Base-by-base conservation (phyloP, 2,797 vertebrate species). In the Peromyscus melanophrys region DNA sequence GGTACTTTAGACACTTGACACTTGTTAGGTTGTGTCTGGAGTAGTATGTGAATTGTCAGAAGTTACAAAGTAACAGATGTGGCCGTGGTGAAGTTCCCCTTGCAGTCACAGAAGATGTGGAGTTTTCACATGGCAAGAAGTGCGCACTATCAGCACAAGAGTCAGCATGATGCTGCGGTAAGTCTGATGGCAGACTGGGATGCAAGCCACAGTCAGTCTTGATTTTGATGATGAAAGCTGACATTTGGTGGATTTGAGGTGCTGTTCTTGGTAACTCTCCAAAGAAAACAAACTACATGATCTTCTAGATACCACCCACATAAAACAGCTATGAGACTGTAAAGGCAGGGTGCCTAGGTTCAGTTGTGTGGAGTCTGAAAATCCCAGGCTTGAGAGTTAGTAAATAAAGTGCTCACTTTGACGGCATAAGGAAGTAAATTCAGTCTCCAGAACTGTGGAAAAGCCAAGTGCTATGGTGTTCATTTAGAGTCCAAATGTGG, bases 61-160 rank as follows among this genome's bases (percentile, higher is more conserved):
- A n/a, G 12, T 73, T 90, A 61, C 27, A 37, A 83, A 59, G 29
- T 67, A n/a, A 27, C 34, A 10, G 14, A 75, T 37, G 34, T 55
- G 23, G 16, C 4, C 25, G 1, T 1, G 23, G 1, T 4, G 6
- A 90, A 46, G 12, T 9, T 23, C 23, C n/a, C 49, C 1, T 71
- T 59, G 77, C 17, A 23, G 77, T 87, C 63, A 75, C 14, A 55
- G 34, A 65, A 75, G 29, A 86, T 37, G 4, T 6, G 7, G 37
- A 52, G 4, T 29, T 95, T 94, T 93, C 80, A 69, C 19, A 55
- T 57, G 25, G 4, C 17, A 5, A 7, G 21, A 2, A 17, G 13
- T 43, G 14, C 55, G 0, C 17, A 3, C 0, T 29, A 17, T 40
- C 37, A 67, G 0, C 52, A 46, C 25, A 29, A 87, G 69, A 10